A percentile compares a stretch with the other conserved stretches of the same genome.
Evolutionary conservation across 2,113 vertebrate species (phyloP).

Genomic region (Motacilla alba): DNA sequence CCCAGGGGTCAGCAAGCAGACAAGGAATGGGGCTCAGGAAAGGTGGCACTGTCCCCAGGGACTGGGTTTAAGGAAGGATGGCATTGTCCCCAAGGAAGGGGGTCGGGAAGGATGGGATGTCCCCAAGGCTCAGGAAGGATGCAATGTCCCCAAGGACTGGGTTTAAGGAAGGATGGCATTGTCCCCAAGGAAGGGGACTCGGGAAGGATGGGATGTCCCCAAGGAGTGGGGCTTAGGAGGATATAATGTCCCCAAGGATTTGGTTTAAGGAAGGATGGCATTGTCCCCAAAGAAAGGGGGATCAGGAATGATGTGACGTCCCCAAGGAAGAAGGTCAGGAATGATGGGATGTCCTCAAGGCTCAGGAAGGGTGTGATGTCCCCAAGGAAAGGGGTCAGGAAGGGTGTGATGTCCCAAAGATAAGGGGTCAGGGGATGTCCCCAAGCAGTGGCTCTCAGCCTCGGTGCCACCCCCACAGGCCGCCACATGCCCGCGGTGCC

Average conservation of each 20-base stretch:
- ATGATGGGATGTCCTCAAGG: background rate
- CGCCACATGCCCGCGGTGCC: rapidly evolving
- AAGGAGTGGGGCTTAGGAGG: background rate
- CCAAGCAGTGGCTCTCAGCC: background rate
- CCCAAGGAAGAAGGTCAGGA: too few species aligned
- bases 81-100: background rate
- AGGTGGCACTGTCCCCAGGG: background rate
- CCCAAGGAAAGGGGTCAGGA: rapidly evolving
- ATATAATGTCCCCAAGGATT: background rate
- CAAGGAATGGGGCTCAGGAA: background rate
- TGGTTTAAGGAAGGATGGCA: too few species aligned
- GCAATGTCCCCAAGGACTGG: rapidly evolving
- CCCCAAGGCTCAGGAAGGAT: rapidly evolving
- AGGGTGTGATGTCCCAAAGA: rapidly evolving
- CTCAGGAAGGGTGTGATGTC: rapidly evolving
- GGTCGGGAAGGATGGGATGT: too few species aligned
- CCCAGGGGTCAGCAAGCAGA: rapidly evolving
- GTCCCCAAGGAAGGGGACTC: background rate
- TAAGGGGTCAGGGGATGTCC: rapidly evolving
- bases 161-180: rapidly evolving
- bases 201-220: background rate
- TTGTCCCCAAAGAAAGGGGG: too few species aligned
- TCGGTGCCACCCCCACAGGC: background rate
- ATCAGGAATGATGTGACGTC: background rate
- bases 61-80: rapidly evolving